phyloP scores from a whole-genome alignment of 2,888 invertebrate species.

The Agrilus biguttatus region DNA sequence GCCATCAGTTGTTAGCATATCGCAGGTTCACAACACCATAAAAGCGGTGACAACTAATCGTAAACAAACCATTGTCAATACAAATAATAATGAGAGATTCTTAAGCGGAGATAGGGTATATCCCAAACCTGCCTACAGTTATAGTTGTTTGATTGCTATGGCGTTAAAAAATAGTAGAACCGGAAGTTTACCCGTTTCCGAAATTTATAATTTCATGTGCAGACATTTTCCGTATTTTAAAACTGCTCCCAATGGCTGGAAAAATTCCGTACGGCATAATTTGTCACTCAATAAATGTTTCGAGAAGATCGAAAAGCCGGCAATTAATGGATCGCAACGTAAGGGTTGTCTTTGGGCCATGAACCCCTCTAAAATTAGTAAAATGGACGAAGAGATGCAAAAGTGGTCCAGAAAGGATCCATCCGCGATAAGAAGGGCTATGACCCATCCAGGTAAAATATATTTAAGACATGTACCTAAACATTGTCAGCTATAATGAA shows the following conservation, averaged over 20 bases:
- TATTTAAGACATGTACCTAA: background rate
- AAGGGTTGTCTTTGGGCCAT: slow-evolving; percentile 93
- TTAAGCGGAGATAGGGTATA: slow-evolving; percentile 47
- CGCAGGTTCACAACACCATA: slow-evolving; percentile 17
- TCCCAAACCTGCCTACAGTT: slow-evolving; percentile 95
- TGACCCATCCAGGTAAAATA: slow-evolving; percentile 76
- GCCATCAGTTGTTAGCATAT: slow-evolving; percentile 20
- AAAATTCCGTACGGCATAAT: slow-evolving; percentile 96
- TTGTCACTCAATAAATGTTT: slow-evolving; percentile 96
- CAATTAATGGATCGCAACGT: slow-evolving; percentile 70
- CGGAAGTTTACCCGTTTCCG: slow-evolving; percentile 91
- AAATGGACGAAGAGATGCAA: slow-evolving; percentile 96
- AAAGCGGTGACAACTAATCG: slow-evolving; percentile 11
- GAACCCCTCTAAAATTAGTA: slow-evolving; percentile 85
- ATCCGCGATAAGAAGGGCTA: slow-evolving; percentile 77
- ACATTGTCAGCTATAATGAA: background rate
- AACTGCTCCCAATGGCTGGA: slow-evolving; percentile 97
- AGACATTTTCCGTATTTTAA: slow-evolving; percentile 98
- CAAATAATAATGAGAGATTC: slow-evolving; percentile 15
- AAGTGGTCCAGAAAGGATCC: slow-evolving; percentile 97
- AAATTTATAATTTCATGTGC: slow-evolving; percentile 99
- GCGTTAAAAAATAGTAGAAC: slow-evolving; percentile 91
- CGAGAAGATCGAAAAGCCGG: slow-evolving; percentile 93
- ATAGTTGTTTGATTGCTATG: slow-evolving; percentile 96
- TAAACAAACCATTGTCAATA: slow-evolving; percentile 9